Evolutionary conservation across 2,113 vertebrate genomes (phyloP), one percentile per base, ranked within the genome.

Genomic region (Stictonetta naevosa): DNA sequence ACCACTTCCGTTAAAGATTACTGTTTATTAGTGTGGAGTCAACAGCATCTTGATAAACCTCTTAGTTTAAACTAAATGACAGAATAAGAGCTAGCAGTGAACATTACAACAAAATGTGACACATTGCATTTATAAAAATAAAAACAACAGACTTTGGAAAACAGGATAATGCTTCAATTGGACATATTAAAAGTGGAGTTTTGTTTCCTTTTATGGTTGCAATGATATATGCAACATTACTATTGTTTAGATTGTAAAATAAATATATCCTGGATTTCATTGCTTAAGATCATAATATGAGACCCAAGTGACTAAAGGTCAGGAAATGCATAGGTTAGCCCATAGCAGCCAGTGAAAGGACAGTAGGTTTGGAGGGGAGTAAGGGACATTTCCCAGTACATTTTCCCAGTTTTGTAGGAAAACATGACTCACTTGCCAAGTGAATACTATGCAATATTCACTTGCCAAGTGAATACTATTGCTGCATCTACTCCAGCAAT

Each of bases 21-120:
- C 69, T 75, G 29, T 38, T 94, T 19, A 34, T 94, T 90, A 93
- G 38, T 25, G 34, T 88, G 38, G 68, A 96, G 90, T 90, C 52
- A 95, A 93, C 77, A 90, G 53, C 79, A 90, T 64, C 71, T 76
- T 81, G 63, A 90, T 68, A 96, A 93, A 88, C 83, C 60, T 88
- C 63, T 75, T 81, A 46, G 64, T 88, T 96, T 88, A 81, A 93
- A 52, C 20, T 71, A 74, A 90, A 90, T 88, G 79, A 82, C 83
- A 84, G 83, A 75, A 66, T 56, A 94, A 86, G 38, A 88, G 38
- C 52, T 88, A 58, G 88, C 38, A 75, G 63, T 81, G 80, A 86
- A 19, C 68, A 56, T 94, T 93, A 83, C 64, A 92, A 64, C 75
- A 88, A 83, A 80, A 60, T 25, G 18, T 90, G 69, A 94, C 86